Percentiles rank a stretch among this genome's conserved stretches.
Evolutionary conservation across 2,113 vertebrate species (phyloP).

Genomic region (Chaetodon trifascialis): DNA sequence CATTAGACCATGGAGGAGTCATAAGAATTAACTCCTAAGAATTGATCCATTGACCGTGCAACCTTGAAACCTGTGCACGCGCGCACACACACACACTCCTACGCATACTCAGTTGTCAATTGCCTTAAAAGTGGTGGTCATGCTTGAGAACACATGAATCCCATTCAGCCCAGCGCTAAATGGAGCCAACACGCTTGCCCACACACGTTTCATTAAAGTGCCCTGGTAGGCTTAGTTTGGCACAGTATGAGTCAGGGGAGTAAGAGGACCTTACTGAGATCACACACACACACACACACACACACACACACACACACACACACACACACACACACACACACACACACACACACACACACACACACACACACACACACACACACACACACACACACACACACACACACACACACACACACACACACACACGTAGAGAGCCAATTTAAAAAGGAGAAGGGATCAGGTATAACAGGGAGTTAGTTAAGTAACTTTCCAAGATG

Average conservation of each 20-base stretch:
- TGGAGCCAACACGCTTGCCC: conserved; percentile 64
- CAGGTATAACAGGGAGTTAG: conserved; percentile 37
- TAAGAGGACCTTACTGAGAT: conserved; percentile 46
- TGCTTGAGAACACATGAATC: conserved; percentile 71
- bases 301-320: background rate
- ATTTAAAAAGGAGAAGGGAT: conserved; percentile 48
- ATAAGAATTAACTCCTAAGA: conserved; percentile 59
- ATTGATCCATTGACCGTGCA: conserved; percentile 62
- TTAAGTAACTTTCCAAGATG: conserved; percentile 48
- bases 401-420: conserved; percentile 24
- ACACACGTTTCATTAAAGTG: conserved; percentile 72
- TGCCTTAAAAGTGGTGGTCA: conserved; percentile 74
- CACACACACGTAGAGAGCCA: conserved; percentile 1
- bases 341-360: too few relatives aligned
- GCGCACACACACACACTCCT: conserved; percentile 19
- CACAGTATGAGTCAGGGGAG: conserved; percentile 58
- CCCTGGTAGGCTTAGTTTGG: conserved; percentile 54
- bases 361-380: conserved; percentile 16
- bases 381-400: conserved; percentile 12
- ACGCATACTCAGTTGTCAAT: conserved; percentile 35
- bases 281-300: background rate
- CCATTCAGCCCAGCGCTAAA: conserved; percentile 64
- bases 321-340: too few relatives aligned
- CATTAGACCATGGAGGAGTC: conserved; percentile 56
- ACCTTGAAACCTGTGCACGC: conserved; percentile 53